Evolutionary conservation across 2,888 invertebrate species (phyloP), one percentile per base, ranked within the genome.

Genomic region (Siphonodentalium dalli): DNA sequence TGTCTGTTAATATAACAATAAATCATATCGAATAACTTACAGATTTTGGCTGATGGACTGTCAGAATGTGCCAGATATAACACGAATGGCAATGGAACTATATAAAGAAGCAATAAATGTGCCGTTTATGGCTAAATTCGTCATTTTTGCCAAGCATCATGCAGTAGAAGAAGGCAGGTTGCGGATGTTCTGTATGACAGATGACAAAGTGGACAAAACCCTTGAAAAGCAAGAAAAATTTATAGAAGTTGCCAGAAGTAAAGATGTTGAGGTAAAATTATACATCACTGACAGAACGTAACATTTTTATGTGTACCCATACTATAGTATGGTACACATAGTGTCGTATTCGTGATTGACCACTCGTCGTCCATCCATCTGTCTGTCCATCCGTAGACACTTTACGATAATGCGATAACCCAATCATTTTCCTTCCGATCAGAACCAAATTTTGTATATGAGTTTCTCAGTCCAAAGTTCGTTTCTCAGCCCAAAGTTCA

Each of bases 121-220:
- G 41, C 99, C 99, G 4, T 99, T 98, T 83, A 99, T 99, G 94
- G 94, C 98, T 63, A 95, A 96, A 84, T 98, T 99, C 83, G 95
- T 98, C 39, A 96, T 99, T 11, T 99, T 98, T 82, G 94, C 96
- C 6, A 97, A 99, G 84, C 89, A 98, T 56, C 89, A 93, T 29
- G 96, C 97, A 76, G 89, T 90, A 23, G 74, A 80, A 53, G 82
- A 82, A 54, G 79, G 81, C 39, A 75, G 76, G 34, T 70, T 98
- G 41, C 87, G 98, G 31, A 93, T 99, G 75, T 99, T 99, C 86
- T 99, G 99, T 81, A 98, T 99, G 88, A 99, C 99, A 20, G 99
- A 99, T 81, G 99, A 99, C 81, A 94, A 93, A 75, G 98, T 99
- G 79, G 98, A 99, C 76, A 99, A 99, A 83, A 97, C 99, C 0